A percentile compares a stretch with the other conserved stretches of the same genome.
Conservation (phyloP, 2,888 invertebrate genomes). For the Tromatobia lineatoria region DNA sequence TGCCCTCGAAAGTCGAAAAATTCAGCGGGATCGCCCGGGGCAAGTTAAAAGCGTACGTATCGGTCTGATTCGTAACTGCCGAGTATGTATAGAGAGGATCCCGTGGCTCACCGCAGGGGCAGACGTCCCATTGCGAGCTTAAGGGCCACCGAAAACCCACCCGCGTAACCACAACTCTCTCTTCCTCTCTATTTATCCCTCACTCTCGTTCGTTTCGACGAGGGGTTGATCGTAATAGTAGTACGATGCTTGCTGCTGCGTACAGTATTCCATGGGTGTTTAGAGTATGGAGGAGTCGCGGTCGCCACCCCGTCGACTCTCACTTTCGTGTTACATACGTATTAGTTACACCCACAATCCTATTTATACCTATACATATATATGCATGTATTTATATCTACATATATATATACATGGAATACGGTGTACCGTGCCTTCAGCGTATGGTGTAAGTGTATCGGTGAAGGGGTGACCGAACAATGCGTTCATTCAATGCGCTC, state of each 20-base stretch:
- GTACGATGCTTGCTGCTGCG: conserved; percentile 47
- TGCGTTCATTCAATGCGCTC: conserved; percentile 84
- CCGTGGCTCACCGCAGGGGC: conserved; percentile 62
- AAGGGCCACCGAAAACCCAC: conserved; percentile 69
- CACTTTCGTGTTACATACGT: conserved; percentile 31
- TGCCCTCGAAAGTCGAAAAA: conserved; percentile 64
- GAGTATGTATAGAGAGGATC: conserved; percentile 26
- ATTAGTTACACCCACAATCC: conserved; percentile 35
- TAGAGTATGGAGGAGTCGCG: conserved; percentile 54
- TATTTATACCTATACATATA: neutral
- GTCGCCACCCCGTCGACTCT: conserved; percentile 36
- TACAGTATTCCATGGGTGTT: conserved; percentile 42
- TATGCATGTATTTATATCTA: neutral
- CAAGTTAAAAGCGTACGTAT: conserved; percentile 15
- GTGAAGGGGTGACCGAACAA: conserved; percentile 84
- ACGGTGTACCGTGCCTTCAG: conserved; percentile 62
- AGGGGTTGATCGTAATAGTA: conserved; percentile 62
- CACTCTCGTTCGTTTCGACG: conserved; percentile 32
- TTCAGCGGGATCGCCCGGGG: conserved; percentile 43
- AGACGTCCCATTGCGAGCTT: conserved; percentile 71
- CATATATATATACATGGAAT: conserved; percentile 2
- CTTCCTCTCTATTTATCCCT: conserved; percentile 37
- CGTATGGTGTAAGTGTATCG: conserved; percentile 74
- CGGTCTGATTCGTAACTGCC: conserved; percentile 24
- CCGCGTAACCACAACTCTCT: conserved; percentile 59